Evolutionary conservation across 2,888 invertebrate species (phyloP), one percentile per base, ranked within the genome.

Genomic region (Allacma fusca): DNA sequence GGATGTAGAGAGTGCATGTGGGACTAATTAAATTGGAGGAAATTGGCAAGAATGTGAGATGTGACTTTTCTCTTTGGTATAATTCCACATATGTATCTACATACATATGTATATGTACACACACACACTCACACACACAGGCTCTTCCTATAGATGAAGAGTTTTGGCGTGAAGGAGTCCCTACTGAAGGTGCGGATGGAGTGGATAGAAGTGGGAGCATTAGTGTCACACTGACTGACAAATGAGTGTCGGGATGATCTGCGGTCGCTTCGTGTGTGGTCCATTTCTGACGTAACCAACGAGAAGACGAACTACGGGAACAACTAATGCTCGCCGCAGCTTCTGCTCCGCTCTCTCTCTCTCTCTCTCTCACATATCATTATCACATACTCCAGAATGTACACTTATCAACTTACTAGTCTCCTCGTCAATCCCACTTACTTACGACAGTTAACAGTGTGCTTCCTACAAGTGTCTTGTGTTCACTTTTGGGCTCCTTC

Each of bases 191-290:
- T 82, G 82, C 79, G 79, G 81, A 80, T 79, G 79, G 79, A 79
- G 81, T 76, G 78, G 76, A 79, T 80, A 67, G 78, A 79, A 79
- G 81, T 76, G 78, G 79, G 78, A 79, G 81, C 77, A 82, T 83
- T 83, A 83, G 81, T 83, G 83, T 83, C 82, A 83, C 82, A 79
- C 78, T 81, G 81, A 83, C 81, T 82, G 83, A 83, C 83, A 83
- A 83, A 83, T 83, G 83, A 82, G 83, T 79, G 81, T 82, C 80
- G 82, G 82, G 79, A 81, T 82, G 83, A 82, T 83, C 82, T 83
- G 83, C 81, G 81, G 82, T 82, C 75, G 77, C 83, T 72, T 72
- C 82, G 81, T 83, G 83, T 83, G 83, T 82, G 83, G 83, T 83
- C 83, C 79, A 57, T 29, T 44, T 44, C 43, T 70, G 70, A 70